phyloP scores from a whole-genome alignment of 2,113 vertebrate species.

The Leptobrachium leishanense region DNA sequence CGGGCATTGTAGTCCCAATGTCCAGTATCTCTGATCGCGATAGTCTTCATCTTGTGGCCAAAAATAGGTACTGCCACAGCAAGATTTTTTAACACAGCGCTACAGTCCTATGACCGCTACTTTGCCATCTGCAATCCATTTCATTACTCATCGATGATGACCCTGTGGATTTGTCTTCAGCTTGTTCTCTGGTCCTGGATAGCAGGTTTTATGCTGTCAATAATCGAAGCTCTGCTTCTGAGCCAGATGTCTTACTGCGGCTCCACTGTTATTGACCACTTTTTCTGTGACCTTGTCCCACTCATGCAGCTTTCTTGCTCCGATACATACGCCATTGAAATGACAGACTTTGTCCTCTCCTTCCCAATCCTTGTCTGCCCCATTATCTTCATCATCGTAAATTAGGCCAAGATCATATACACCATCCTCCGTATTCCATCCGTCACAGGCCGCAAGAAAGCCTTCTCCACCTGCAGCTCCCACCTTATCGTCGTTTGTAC shows the following conservation, averaged over 20 bases:
- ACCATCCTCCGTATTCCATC: constrained; percentile 6
- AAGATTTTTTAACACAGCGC: too few relatives aligned
- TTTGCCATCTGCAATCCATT: constrained; percentile 31
- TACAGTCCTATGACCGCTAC: constrained; percentile 34
- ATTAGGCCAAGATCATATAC: constrained; percentile 10
- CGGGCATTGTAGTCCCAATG: too few relatives aligned
- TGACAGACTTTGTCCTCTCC: constrained; percentile 24
- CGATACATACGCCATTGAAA: constrained; percentile 11
- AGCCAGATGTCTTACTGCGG: constrained; percentile 28
- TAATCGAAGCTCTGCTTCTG: constrained; percentile 9
- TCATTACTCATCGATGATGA: constrained; percentile 21
- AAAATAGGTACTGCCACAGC: too few relatives aligned
- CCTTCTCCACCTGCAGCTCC: constrained; percentile 32
- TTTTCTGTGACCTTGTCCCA: constrained; percentile 46
- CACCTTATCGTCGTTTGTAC: constrained; percentile 31
- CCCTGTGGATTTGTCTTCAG: background rate
- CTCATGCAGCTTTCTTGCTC: constrained; percentile 38
- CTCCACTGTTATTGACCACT: constrained; percentile 32
- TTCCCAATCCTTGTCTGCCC: constrained; percentile 11
- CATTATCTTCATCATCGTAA: constrained; percentile 27
- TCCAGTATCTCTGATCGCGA: too few relatives aligned
- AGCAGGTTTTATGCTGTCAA: constrained; percentile 15
- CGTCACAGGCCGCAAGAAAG: constrained; percentile 17
- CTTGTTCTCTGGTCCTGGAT: constrained; percentile 20
- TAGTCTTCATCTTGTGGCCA: too few relatives aligned